Evolutionary conservation across 2,888 invertebrate species (phyloP).

Genomic region (Pegoplata infirma): DNA sequence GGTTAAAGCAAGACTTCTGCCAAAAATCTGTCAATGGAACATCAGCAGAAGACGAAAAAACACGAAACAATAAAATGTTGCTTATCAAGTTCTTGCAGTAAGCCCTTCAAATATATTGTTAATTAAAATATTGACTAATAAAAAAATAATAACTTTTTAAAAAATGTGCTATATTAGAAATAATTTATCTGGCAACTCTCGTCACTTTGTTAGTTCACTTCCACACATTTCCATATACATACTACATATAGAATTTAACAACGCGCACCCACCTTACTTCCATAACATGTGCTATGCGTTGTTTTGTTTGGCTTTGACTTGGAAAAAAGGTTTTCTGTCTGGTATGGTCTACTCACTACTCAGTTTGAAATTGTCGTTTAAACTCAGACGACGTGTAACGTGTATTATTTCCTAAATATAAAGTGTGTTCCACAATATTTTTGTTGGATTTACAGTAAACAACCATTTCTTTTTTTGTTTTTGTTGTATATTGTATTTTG

Average conservation of each 20-base stretch:
- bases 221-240: too few species aligned
- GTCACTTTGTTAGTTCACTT: not conserved
- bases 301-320: slow-evolving; percentile 35
- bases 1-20: too few species aligned
- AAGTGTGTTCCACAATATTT: slow-evolving; percentile 14
- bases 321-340: slow-evolving; percentile 19
- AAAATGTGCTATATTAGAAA: too few species aligned
- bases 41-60: too few species aligned
- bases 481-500: too few species aligned
- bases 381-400: slow-evolving; percentile 35
- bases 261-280: slow-evolving; percentile 42
- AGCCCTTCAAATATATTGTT: too few species aligned
- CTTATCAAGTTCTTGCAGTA: too few species aligned
- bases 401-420: slow-evolving; percentile 12
- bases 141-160: too few species aligned
- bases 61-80: too few species aligned
- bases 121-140: too few species aligned
- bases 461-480: slow-evolving; percentile 14
- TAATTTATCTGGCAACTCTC: not conserved
- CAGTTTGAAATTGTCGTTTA: slow-evolving; percentile 53
- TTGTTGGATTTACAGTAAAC: slow-evolving; percentile 30
- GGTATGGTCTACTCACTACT: slow-evolving; percentile 10
- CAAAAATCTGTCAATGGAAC: too few species aligned
- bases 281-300: slow-evolving; percentile 28
- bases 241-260: not conserved